Percentiles rank a stretch among this genome's conserved stretches.
phyloP scores from a whole-genome alignment of 2,888 invertebrate species.

The Aethes cnicana region DNA sequence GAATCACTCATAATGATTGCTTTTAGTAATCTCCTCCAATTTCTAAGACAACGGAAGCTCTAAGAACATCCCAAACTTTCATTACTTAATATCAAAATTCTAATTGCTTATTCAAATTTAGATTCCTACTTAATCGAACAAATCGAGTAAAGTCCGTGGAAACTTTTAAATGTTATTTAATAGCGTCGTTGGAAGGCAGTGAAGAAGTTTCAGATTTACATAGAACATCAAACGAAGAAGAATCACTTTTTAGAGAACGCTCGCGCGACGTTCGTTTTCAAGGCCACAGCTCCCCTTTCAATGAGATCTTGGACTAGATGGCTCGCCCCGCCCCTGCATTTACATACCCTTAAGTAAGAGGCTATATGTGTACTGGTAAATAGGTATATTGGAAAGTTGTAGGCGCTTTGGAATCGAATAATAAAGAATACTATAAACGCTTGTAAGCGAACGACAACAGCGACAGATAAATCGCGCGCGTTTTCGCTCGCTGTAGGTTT shows the following conservation, averaged over 20 bases:
- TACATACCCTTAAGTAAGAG: not conserved
- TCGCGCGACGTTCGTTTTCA: slow-evolving; percentile 13
- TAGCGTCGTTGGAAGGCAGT: slow-evolving; percentile 9
- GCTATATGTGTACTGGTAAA: not conserved
- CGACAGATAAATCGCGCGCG: no score
- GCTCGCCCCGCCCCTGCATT: slow-evolving; percentile 1
- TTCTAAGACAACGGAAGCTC: not conserved
- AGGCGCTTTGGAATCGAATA: no score
- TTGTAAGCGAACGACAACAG: no score
- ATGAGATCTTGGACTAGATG: slow-evolving; percentile 9
- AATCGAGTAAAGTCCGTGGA: slow-evolving; percentile 7
- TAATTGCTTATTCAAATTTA: not conserved
- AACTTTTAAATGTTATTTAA: slow-evolving; percentile 16
- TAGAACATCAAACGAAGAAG: slow-evolving; percentile 19
- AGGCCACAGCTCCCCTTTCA: slow-evolving; percentile 15
- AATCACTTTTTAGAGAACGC: slow-evolving; percentile 9
- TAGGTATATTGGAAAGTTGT: no score
- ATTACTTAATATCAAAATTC: not conserved
- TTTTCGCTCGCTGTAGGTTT: no score
- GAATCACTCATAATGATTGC: not conserved
- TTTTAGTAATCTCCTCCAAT: not conserved
- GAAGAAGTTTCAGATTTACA: slow-evolving; percentile 22
- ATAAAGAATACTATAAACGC: no score
- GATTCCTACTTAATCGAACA: slow-evolving; percentile 1
- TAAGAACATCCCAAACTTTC: not conserved